phyloP scores from a whole-genome alignment of 35 echinoderm and acorn worm species.

The Holothuria glaberrima region DNA sequence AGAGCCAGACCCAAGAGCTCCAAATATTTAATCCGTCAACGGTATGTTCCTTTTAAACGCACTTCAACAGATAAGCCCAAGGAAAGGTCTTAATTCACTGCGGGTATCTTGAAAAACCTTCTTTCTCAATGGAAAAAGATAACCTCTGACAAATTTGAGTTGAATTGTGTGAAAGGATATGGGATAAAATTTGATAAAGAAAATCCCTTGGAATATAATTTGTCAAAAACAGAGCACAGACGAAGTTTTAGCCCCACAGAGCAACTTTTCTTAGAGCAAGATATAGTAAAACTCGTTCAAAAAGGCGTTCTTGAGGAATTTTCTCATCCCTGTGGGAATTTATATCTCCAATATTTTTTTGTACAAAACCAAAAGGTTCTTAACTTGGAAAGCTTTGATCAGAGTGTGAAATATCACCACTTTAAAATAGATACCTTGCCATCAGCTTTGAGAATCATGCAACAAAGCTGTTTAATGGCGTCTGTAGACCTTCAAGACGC shows the following conservation, averaged over 20 bases:
- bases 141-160: neutral
- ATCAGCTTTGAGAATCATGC: slow-evolving; percentile 22
- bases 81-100: neutral
- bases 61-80: no score
- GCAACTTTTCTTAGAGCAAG: neutral
- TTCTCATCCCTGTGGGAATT: neutral
- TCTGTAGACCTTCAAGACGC: slow-evolving; percentile 52
- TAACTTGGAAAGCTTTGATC: slow-evolving; percentile 39
- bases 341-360: slow-evolving; percentile 9
- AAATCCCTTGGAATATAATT: neutral
- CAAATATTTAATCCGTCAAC: neutral
- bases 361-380: slow-evolving; percentile 23
- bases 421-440: slow-evolving; percentile 56
- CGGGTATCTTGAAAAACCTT: neutral
- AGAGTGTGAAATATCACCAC: slow-evolving; percentile 32
- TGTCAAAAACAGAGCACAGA: neutral
- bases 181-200: neutral
- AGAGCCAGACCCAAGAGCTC: neutral
- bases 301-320: slow-evolving; percentile 9
- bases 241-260: neutral
- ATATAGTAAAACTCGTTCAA: neutral
- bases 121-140: neutral
- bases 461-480: slow-evolving; percentile 38
- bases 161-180: neutral
- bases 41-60: neutral